A percentile compares a stretch with the other conserved stretches of the same genome.
These are phyloP conservation scores for Labeo rohita DNA, from an alignment of 2,113 vertebrate species.

Conservation along the genomic window DNA sequence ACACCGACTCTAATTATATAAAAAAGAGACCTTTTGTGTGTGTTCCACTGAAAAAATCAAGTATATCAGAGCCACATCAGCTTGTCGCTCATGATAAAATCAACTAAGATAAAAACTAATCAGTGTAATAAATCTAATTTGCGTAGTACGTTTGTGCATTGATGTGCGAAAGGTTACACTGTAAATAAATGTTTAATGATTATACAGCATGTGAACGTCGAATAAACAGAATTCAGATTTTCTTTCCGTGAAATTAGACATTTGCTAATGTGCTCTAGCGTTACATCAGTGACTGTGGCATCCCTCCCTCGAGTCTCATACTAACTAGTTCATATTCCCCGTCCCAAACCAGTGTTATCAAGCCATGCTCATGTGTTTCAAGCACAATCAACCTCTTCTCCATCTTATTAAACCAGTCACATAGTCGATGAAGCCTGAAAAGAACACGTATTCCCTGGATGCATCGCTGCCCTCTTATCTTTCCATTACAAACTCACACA, in stretches of 20 bases:
- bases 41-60: neutral
- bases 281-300: neutral
- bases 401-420: conserved; percentile 73
- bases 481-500: conserved; percentile 58
- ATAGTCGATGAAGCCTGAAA: conserved; percentile 76
- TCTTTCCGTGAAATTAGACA: neutral
- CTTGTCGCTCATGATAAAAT: neutral
- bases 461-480: conserved; percentile 59
- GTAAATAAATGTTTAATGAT: neutral
- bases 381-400: conserved; percentile 46
- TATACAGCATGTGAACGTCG: neutral
- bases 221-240: neutral
- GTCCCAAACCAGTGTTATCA: conserved; percentile 61
- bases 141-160: neutral
- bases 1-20: no score
- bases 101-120: neutral
- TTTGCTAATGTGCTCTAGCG: conserved; percentile 22
- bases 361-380: conserved; percentile 54
- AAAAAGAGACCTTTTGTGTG: no score
- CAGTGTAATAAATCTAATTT: neutral
- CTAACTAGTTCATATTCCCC: conserved; percentile 48
- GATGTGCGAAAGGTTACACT: neutral
- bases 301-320: conserved; percentile 55
- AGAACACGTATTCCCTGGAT: conserved; percentile 67
- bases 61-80: neutral